Base-by-base conservation (phyloP, 2,888 invertebrate genomes). In the Temnothorax unifasciatus region DNA sequence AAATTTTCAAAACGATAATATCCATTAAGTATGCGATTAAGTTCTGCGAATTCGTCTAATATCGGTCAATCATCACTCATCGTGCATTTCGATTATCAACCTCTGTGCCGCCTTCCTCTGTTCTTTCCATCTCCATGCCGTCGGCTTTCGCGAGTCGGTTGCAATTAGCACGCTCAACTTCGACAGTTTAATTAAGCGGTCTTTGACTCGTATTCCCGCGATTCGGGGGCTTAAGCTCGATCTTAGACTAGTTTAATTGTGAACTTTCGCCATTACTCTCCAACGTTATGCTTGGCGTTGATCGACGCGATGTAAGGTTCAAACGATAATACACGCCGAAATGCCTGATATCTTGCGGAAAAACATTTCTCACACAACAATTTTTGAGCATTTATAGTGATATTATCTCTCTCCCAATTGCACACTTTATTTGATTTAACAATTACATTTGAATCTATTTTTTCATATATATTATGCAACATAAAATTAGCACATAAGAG, bases 121-220 rank as follows among this genome's bases (percentile, higher is more conserved):
- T 34, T 66, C 81, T 61, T 9, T 54, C 63, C 44, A 25, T 69
- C 68, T 44, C 66, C n/a, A n/a, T 41, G 34, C 71, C 21, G 50
- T 18, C 61, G 69, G 66, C 52, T 79, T 18, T 84, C 85, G 87
- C 86, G 86, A 84, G 85, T 85, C 86, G 85, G 87, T 89, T 83
- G 90, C 92, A 92, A 92, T 92, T 92, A 92, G 92, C 88, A 87
- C 87, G 89, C 90, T 92, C 88, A 91, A 90, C 90, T 92, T 91
- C 85, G 90, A 87, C 87, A 90, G 90, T 90, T 92, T 91, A 92
- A 92, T 92, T 92, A 92, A 92, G 90, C 91, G 90, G 87, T 85
- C 84, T 88, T 88, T 77, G 88, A 77, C 83, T 83, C 81, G 68
- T 77, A 86, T 84, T 83, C 82, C 79, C 73, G 85, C 83, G 87